These are phyloP conservation scores for Diplogasteroides magnus DNA, from an alignment of 1,140 invertebrate genomes.

Conservation along the genomic window DNA sequence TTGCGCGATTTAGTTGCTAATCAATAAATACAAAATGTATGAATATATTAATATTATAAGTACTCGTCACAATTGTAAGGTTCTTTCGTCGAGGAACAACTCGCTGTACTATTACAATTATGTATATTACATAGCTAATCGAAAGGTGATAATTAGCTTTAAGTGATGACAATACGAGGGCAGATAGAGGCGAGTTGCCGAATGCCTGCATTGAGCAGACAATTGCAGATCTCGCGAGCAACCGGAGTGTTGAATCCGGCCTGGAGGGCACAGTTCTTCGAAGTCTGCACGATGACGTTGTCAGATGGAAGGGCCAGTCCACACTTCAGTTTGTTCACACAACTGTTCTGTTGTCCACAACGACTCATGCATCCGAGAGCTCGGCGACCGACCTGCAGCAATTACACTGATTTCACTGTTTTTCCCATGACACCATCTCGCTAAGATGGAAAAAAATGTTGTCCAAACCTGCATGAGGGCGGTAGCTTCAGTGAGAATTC, in stretches of 20 bases:
- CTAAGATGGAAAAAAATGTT: background rate
- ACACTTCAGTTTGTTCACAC: conserved; percentile 7
- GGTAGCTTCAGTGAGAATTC: conserved; percentile 1
- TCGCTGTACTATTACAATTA: too few species aligned
- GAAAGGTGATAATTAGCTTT: too few species aligned
- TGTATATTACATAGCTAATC: too few species aligned
- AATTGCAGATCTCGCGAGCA: conserved; percentile 27
- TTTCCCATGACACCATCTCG: background rate
- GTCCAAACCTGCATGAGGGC: background rate
- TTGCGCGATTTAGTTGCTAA: too few species aligned
- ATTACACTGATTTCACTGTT: background rate
- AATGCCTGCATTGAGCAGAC: conserved; percentile 28
- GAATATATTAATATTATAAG: too few species aligned
- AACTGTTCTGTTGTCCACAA: background rate
- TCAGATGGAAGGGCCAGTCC: conserved; percentile 33
- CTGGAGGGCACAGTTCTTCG: conserved; percentile 30
- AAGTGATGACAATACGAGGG: too few species aligned
- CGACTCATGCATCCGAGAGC: conserved; percentile 28
- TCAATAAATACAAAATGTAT: too few species aligned
- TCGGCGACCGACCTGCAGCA: background rate
- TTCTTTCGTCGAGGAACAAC: too few species aligned
- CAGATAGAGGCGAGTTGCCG: too few species aligned
- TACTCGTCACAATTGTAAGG: too few species aligned
- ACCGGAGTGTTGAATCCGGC: conserved; percentile 35
- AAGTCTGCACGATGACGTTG: conserved; percentile 28